These are phyloP conservation scores for Anarsia innoxiella DNA, from an alignment of 2,888 invertebrate species.

Conservation along the genomic window DNA sequence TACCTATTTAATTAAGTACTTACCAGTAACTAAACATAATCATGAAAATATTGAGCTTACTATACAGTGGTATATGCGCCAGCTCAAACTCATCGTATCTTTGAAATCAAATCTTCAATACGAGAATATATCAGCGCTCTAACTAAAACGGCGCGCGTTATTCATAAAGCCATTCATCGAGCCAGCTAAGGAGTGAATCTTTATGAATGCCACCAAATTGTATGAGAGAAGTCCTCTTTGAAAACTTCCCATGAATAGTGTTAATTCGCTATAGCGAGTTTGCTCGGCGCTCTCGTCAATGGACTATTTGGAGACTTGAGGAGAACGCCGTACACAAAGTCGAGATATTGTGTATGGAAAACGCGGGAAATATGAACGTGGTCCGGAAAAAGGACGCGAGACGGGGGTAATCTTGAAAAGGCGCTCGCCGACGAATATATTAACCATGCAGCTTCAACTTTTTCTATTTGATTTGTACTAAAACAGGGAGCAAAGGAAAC, in stretches of 20 bases:
- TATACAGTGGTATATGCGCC: no score
- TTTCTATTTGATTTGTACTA: conserved; percentile 13
- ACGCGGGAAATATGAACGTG: conserved; percentile 66
- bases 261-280: conserved; percentile 75
- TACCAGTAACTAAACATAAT: no score
- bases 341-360: conserved; percentile 71
- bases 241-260: conserved; percentile 74
- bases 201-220: conserved; percentile 75
- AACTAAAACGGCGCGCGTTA: conserved; percentile 57
- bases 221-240: conserved; percentile 74
- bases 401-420: conserved; percentile 52
- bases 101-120: conserved; percentile 38
- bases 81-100: conserved; percentile 15
- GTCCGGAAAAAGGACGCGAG: conserved; percentile 45
- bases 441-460: conserved; percentile 3
- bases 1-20: no score
- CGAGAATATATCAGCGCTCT: conserved; percentile 22
- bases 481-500: no score
- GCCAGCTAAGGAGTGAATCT: conserved; percentile 70
- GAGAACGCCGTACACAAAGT: conserved; percentile 43
- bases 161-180: conserved; percentile 66
- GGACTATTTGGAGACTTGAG: conserved; percentile 67
- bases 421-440: conserved; percentile 17
- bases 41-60: no score
- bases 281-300: conserved; percentile 68